A percentile compares a stretch with the other conserved stretches of the same genome.
These are phyloP conservation scores for Amblyornis subalaris DNA, from an alignment of 2,113 vertebrate genomes.

Conservation along the genomic window DNA sequence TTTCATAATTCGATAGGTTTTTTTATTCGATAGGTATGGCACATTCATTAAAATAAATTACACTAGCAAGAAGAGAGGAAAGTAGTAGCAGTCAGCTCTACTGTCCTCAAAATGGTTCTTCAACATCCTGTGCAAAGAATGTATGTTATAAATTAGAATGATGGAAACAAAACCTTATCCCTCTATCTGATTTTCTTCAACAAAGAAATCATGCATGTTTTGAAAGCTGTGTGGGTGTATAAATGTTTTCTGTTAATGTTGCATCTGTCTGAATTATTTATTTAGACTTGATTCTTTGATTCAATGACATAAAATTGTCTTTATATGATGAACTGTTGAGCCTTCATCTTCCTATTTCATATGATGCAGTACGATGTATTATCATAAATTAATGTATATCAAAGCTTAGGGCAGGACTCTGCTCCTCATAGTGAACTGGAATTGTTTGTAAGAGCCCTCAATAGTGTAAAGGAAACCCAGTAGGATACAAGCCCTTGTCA, in stretches of 20 bases:
- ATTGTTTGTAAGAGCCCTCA: background rate
- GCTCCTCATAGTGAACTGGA: background rate
- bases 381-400: background rate
- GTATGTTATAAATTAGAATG: background rate
- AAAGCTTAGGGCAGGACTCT: background rate
- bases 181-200: background rate
- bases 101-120: background rate
- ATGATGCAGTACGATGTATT: background rate
- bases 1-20: background rate
- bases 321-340: background rate
- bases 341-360: background rate
- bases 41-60: background rate
- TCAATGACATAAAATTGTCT: background rate
- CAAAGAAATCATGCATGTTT: background rate
- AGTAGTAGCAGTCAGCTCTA: background rate
- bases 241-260: background rate
- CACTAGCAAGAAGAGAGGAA: background rate
- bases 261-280: background rate
- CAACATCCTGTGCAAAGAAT: background rate
- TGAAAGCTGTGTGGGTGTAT: background rate
- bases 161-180: background rate
- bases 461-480: background rate
- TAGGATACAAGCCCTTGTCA: background rate
- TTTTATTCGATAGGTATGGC: background rate
- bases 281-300: background rate